These are phyloP conservation scores for Oryzias celebensis DNA, from an alignment of 2,113 vertebrate genomes.

Conservation along the genomic window DNA sequence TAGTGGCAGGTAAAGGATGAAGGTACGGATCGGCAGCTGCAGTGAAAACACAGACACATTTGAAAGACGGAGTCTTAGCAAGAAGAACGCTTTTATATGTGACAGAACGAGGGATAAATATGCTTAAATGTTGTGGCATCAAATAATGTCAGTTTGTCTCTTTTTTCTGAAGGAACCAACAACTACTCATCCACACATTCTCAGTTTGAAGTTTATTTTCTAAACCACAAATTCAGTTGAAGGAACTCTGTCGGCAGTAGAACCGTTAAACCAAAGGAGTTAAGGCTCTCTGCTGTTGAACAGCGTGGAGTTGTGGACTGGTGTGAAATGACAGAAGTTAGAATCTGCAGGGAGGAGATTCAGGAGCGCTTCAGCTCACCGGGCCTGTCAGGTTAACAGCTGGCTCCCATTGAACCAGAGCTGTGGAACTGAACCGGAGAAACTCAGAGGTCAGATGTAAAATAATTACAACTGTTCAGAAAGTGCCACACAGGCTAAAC, in stretches of 20 bases:
- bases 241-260: not conserved
- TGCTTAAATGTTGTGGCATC: no score
- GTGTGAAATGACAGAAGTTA: constrained; percentile 20
- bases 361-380: constrained; percentile 38
- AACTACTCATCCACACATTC: not conserved
- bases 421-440: constrained; percentile 68
- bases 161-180: not conserved
- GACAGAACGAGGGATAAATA: no score
- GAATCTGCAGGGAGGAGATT: constrained; percentile 50
- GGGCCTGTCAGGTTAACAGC: constrained; percentile 71
- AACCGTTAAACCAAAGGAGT: not conserved
- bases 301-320: not conserved
- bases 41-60: not conserved
- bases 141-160: not conserved
- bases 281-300: not conserved
- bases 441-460: constrained; percentile 71
- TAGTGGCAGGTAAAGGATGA: not conserved
- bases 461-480: constrained; percentile 42
- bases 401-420: constrained; percentile 77
- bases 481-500: constrained; percentile 29
- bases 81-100: no score
- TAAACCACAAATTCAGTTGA: not conserved
- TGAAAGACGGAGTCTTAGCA: no score
- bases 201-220: not conserved
- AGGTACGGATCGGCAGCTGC: not conserved